Conservation (phyloP, 2,888 invertebrate genomes). For the Hirtodrosophila alboralis region DNA sequence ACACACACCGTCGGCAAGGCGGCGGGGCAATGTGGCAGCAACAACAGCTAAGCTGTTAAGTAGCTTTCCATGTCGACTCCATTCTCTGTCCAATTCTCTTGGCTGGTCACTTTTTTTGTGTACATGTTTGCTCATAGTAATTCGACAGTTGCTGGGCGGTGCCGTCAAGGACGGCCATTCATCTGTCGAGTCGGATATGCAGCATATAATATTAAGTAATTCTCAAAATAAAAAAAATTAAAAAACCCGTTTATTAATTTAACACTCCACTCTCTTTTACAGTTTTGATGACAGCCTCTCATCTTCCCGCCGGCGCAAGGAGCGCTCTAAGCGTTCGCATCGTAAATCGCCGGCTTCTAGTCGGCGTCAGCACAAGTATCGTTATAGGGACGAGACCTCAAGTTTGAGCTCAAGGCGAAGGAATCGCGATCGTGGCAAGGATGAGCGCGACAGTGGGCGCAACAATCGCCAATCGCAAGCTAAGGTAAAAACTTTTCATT, state of each 20-base stretch:
- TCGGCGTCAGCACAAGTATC: conserved; percentile 88
- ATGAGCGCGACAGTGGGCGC: conserved; percentile 82
- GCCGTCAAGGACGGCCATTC: conserved; percentile 76
- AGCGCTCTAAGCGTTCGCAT: conserved; percentile 93
- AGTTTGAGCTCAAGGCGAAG: conserved; percentile 83
- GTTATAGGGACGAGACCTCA: conserved; percentile 84
- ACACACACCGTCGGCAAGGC: too few species aligned
- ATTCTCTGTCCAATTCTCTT: conserved; percentile 58
- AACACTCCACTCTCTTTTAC: conserved; percentile 45
- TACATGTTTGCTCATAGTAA: conserved; percentile 34
- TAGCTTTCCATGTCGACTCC: conserved; percentile 75
- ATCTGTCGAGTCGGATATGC: conserved; percentile 40
- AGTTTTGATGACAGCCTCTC: conserved; percentile 87
- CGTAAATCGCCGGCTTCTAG: conserved; percentile 92
- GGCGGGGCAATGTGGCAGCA: conserved; percentile 25
- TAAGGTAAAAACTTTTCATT: conserved; percentile 84
- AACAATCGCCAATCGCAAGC: conserved; percentile 82
- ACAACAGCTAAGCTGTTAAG: conserved; percentile 63
- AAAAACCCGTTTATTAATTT: conserved; percentile 44
- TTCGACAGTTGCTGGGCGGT: conserved; percentile 69
- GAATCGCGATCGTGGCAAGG: conserved; percentile 84
- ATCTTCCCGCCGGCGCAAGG: conserved; percentile 88
- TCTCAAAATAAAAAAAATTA: too few species aligned
- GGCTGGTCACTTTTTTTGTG: conserved; percentile 22
- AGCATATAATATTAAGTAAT: conserved; percentile 38